phyloP scores from a whole-genome alignment of 2,113 vertebrate species.

The Siniperca chuatsi region DNA sequence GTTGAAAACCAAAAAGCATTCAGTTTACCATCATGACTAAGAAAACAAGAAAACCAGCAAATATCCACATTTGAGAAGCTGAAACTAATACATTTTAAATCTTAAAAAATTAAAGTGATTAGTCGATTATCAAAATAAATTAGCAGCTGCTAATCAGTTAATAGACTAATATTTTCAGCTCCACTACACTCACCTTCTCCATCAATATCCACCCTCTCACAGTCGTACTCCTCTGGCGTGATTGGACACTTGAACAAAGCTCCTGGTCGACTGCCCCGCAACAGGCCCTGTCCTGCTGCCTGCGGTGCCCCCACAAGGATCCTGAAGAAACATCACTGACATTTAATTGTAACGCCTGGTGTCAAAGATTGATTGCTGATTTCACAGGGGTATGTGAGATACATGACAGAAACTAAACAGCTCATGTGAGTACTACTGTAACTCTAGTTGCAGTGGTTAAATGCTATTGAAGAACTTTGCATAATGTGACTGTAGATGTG shows the following conservation, averaged over 20 bases:
- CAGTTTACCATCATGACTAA: background rate
- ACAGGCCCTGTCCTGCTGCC: conserved; percentile 84
- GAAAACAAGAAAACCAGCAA: background rate
- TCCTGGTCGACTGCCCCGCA: conserved; percentile 88
- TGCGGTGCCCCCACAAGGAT: conserved; percentile 92
- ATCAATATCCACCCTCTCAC: conserved; percentile 91
- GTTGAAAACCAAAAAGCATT: background rate
- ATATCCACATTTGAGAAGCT: background rate
- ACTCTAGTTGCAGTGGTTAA: background rate
- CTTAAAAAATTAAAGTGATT: background rate
- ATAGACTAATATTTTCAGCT: background rate
- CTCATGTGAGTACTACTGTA: background rate
- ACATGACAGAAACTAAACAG: conserved; percentile 1
- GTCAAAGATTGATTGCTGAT: background rate
- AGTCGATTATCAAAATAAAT: background rate
- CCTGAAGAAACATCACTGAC: conserved; percentile 77
- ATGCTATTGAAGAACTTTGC: too few relatives aligned
- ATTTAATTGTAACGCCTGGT: background rate
- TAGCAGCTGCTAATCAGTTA: background rate
- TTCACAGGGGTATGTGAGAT: background rate
- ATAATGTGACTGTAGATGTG: background rate
- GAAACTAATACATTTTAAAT: background rate
- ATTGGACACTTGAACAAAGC: conserved; percentile 93
- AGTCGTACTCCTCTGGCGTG: conserved; percentile 88
- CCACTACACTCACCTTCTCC: conserved; percentile 82